Evolutionary conservation across 1,140 invertebrate genomes (phyloP).

Genomic region (Solenopsis fugax): DNA sequence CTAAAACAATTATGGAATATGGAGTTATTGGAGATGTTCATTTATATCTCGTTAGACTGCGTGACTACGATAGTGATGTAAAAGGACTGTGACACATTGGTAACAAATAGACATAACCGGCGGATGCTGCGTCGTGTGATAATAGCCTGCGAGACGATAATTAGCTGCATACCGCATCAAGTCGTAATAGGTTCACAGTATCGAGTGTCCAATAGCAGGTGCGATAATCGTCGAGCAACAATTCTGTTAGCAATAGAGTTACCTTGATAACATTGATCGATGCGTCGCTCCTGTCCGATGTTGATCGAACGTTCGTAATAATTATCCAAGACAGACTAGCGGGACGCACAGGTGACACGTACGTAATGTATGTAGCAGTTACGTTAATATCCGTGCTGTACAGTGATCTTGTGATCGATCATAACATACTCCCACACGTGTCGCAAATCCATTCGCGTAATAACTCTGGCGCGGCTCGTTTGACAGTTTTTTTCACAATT

Average conservation of each 20-base stretch:
- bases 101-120: constrained; percentile 53
- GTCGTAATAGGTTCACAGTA: constrained; percentile 57
- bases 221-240: constrained; percentile 74
- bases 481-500: constrained; percentile 49
- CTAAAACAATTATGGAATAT: neutral
- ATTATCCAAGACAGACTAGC: constrained; percentile 75
- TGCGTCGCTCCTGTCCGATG: constrained; percentile 61
- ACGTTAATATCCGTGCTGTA: constrained; percentile 69
- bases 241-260: constrained; percentile 76
- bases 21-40: neutral
- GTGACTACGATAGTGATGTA: neutral
- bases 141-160: constrained; percentile 73
- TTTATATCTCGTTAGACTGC: neutral
- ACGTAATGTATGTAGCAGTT: constrained; percentile 74
- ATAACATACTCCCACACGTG: constrained; percentile 29
- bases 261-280: constrained; percentile 75
- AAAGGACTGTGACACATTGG: constrained; percentile 12
- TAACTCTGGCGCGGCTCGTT: constrained; percentile 9
- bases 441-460: constrained; percentile 51
- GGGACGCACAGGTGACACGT: constrained; percentile 69
- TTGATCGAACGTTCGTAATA: constrained; percentile 76
- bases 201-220: constrained; percentile 67
- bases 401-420: constrained; percentile 67
- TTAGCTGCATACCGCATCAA: constrained; percentile 62
- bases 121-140: constrained; percentile 47